phyloP scores from a whole-genome alignment of 2,797 vertebrate species.

The Hoplostethus mediterraneus region DNA sequence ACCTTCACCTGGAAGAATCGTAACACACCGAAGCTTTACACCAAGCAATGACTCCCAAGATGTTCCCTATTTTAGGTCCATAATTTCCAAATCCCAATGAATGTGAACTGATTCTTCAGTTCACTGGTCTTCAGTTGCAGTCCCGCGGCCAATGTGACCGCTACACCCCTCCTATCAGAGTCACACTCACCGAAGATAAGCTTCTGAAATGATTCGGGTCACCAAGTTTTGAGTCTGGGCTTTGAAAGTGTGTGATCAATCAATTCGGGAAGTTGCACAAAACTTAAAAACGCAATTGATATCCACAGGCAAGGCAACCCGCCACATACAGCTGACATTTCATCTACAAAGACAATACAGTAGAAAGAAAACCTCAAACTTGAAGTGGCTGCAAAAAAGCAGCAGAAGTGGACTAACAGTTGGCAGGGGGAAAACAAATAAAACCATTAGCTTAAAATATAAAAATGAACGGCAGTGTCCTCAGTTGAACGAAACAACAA shows the following conservation, averaged over 20 bases:
- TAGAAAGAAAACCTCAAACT: slow-evolving; percentile 18
- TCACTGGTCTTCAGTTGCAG: slow-evolving; percentile 59
- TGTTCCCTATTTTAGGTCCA: slow-evolving; percentile 47
- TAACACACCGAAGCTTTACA: slow-evolving; percentile 43
- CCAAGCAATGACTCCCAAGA: slow-evolving; percentile 35
- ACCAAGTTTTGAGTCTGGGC: slow-evolving; percentile 33
- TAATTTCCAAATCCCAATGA: slow-evolving; percentile 27
- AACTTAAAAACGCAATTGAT: slow-evolving; percentile 27
- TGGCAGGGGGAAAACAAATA: slow-evolving; percentile 34
- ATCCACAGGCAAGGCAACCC: slow-evolving; percentile 52
- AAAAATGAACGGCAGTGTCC: slow-evolving; percentile 57
- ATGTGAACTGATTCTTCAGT: slow-evolving; percentile 26
- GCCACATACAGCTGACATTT: slow-evolving; percentile 43
- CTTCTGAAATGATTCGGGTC: slow-evolving; percentile 30
- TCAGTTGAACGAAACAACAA: slow-evolving; percentile 40
- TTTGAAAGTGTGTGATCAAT: slow-evolving; percentile 11
- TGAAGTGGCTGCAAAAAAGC: not conserved
- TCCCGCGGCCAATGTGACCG: slow-evolving; percentile 45
- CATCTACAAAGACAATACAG: slow-evolving; percentile 38
- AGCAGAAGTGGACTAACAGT: slow-evolving; percentile 27
- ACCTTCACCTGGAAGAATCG: slow-evolving; percentile 71
- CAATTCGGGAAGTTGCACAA: slow-evolving; percentile 50
- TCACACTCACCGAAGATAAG: slow-evolving; percentile 4
- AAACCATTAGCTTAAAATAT: slow-evolving; percentile 26
- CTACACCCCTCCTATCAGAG: slow-evolving; percentile 46